phyloP scores from a whole-genome alignment of 1,140 invertebrate genomes.

The Aphaenogaster rudis region DNA sequence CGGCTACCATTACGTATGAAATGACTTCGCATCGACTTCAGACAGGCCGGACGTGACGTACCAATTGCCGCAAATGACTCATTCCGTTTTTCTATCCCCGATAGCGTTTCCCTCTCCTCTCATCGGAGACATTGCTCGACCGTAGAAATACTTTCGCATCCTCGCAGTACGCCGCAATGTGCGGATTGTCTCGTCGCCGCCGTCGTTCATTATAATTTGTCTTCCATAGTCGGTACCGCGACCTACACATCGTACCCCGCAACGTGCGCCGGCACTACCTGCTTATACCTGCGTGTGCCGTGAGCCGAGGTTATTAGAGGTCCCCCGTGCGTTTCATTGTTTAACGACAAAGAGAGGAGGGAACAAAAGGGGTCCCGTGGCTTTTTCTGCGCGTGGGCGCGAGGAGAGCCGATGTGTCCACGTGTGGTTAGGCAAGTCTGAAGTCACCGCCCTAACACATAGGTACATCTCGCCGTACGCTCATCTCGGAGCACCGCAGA shows the following conservation, averaged over 20 bases:
- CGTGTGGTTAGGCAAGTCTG: conserved; percentile 67
- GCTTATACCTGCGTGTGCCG: conserved; percentile 59
- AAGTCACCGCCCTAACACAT: conserved; percentile 68
- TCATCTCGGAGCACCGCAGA: conserved; percentile 13
- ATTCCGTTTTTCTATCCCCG: neutral
- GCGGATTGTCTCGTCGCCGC: conserved; percentile 37
- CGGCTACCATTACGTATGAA: neutral
- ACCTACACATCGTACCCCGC: conserved; percentile 20
- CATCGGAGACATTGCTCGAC: neutral
- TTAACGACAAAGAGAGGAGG: conserved; percentile 72
- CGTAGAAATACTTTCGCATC: conserved; percentile 26
- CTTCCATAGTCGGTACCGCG: conserved; percentile 23
- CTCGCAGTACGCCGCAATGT: neutral
- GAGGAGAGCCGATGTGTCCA: conserved; percentile 56
- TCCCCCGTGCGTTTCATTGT: conserved; percentile 70
- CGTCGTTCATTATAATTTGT: conserved; percentile 55
- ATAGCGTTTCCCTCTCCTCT: neutral
- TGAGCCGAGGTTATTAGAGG: conserved; percentile 70
- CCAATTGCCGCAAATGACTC: conserved; percentile 28
- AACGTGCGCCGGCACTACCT: conserved; percentile 39
- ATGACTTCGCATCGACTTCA: conserved; percentile 8
- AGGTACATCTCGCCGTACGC: conserved; percentile 45
- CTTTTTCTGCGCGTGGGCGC: conserved; percentile 73
- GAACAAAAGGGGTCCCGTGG: conserved; percentile 64
- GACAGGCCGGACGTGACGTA: conserved; percentile 39